phyloP scores from a whole-genome alignment of 2,113 vertebrate species.

The Passer domesticus region DNA sequence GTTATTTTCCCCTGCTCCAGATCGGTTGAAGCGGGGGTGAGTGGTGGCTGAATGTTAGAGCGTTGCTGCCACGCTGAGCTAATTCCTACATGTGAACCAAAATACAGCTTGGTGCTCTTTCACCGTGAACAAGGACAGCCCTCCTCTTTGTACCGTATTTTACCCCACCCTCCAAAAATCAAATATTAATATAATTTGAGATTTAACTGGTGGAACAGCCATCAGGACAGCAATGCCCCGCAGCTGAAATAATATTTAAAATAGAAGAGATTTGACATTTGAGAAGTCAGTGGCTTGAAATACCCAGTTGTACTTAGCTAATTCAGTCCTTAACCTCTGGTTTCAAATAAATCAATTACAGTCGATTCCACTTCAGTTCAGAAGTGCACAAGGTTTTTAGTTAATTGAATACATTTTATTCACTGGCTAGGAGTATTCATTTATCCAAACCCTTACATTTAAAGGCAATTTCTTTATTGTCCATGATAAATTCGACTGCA shows the following conservation, averaged over 20 bases:
- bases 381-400: constrained; percentile 86
- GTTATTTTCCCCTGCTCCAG: background rate
- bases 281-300: constrained; percentile 92
- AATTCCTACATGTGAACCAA: constrained; percentile 53
- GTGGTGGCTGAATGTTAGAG: constrained; percentile 37
- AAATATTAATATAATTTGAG: constrained; percentile 87
- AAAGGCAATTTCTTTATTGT: constrained; percentile 70
- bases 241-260: constrained; percentile 90
- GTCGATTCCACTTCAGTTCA: constrained; percentile 91
- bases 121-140: constrained; percentile 38
- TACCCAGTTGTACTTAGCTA: constrained; percentile 92
- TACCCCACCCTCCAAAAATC: constrained; percentile 76
- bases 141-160: constrained; percentile 60
- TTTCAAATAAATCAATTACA: constrained; percentile 96
- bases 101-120: constrained; percentile 39
- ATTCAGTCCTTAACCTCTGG: constrained; percentile 95
- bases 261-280: constrained; percentile 88
- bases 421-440: constrained; percentile 83
- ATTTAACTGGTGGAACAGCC: constrained; percentile 85
- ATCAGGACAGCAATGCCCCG: constrained; percentile 84
- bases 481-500: constrained; percentile 57
- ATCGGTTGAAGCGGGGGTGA: constrained; percentile 33
- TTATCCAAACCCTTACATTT: constrained; percentile 79
- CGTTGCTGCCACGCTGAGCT: background rate
- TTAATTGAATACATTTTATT: constrained; percentile 89